Percentiles rank a stretch among this genome's conserved stretches.
Conservation (phyloP, 2,888 invertebrate species). For the Zeuzera pyrina region DNA sequence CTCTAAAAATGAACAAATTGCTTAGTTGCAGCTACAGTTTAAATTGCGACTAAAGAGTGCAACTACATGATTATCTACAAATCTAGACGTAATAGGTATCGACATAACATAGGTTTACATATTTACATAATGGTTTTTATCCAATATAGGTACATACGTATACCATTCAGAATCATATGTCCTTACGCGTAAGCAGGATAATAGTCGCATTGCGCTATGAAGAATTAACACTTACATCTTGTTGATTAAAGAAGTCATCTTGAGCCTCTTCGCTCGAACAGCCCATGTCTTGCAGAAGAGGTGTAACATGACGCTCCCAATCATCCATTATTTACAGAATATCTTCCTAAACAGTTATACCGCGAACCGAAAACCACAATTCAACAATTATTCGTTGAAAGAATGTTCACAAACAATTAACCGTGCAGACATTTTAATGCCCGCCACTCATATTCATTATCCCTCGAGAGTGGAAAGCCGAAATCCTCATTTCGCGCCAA, state of each 20-base stretch:
- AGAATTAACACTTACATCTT: conserved; percentile 75
- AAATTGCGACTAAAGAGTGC: too few species aligned
- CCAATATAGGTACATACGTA: neutral
- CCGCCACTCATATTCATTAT: conserved; percentile 35
- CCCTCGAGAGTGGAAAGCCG: conserved; percentile 19
- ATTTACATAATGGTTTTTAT: neutral
- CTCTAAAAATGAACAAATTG: too few species aligned
- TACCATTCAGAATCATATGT: too few species aligned
- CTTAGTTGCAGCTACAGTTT: too few species aligned
- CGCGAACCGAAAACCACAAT: conserved; percentile 44
- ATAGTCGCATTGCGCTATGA: too few species aligned
- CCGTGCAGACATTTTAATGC: conserved; percentile 37
- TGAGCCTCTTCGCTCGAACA: conserved; percentile 68
- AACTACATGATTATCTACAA: too few species aligned
- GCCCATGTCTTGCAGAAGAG: conserved; percentile 73
- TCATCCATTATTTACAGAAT: conserved; percentile 61
- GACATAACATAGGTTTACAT: too few species aligned
- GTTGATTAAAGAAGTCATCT: conserved; percentile 73
- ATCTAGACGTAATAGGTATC: too few species aligned
- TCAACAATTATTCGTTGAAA: conserved; percentile 20
- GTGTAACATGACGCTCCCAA: conserved; percentile 75
- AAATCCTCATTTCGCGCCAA: conserved; percentile 61
- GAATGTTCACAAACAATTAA: conserved; percentile 40
- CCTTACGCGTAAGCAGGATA: too few species aligned
- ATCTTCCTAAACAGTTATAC: conserved; percentile 31